Evolutionary conservation across 92 coral and sea anemone genomes (phyloP).

Genomic region (Phenganax stokvisi): DNA sequence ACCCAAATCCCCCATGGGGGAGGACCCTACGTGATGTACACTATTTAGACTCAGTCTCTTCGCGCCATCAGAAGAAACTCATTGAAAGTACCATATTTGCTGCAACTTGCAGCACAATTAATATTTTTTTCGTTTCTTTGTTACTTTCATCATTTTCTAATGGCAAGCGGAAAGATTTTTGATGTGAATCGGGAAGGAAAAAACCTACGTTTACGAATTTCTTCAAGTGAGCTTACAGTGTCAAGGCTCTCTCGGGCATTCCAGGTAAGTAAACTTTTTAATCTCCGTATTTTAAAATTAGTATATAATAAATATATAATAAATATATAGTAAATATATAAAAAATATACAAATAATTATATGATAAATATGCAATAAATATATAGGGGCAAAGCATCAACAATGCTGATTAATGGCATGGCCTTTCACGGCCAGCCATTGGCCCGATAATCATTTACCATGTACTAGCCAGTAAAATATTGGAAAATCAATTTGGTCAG

Average conservation of each 20-base stretch:
- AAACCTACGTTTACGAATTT: slow-evolving; percentile 20
- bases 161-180: slow-evolving; percentile 30
- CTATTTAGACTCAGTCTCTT: no score
- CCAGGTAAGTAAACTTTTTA: slow-evolving; percentile 43
- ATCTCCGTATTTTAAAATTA: not conserved
- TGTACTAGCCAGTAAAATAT: no score
- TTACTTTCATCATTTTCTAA: not conserved
- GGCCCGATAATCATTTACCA: no score
- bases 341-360: not conserved
- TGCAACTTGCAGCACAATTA: not conserved
- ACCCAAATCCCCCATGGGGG: no score
- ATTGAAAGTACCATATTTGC: not conserved
- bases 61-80: not conserved
- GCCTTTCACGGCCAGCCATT: no score
- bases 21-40: no score
- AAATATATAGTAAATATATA: not conserved
- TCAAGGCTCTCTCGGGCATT: slow-evolving; percentile 52
- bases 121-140: not conserved
- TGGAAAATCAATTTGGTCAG: no score
- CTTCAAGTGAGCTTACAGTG: slow-evolving; percentile 38
- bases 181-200: slow-evolving; percentile 24
- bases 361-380: no score
- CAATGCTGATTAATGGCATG: no score
- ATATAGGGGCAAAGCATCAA: no score
- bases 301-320: no score